Base-by-base conservation (phyloP, 1,140 invertebrate genomes). In the Drosophila bipectinata region DNA sequence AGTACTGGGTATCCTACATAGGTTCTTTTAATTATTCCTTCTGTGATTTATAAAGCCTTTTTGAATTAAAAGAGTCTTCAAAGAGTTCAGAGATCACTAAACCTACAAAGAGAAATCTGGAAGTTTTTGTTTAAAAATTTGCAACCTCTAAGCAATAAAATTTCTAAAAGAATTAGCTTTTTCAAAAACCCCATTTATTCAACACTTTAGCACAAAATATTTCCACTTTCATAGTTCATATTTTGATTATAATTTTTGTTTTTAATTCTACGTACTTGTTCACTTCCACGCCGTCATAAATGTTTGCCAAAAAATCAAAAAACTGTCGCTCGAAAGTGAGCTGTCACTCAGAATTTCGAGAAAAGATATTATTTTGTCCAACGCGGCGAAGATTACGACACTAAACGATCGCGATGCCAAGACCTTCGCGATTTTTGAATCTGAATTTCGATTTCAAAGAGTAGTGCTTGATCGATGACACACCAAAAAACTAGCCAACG, bases 341-440 rank as follows among this genome's bases (percentile, higher is more conserved):
- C 24, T 21, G 44, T 47, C 44, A 47, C 44, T 47, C 44, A 47
- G 9, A 10, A 47, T 21, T 15, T 4, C 18, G 15, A 45, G 18
- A 21, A 18, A 15, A 21, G 44, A 10, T 47, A 18, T 21, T 47
- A 47, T 10, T 24, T 18, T 21, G 15, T 47, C 15, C 18, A 15
- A 14, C 5, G 2, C 41, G 41, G 41, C 4, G 10, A n/a, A 9
- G 12, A 28, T 58, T 58, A 48, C 56, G 44, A 48, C 28, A 58
- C 55, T 28, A 45, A 32, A 45, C 41, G 55, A 58, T 58, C 55
- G 55, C 41, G 41, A 14, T 28, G 39, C 24, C 26, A 41, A 47
- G 56, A 58, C 44, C 44, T 34, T 58, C 44, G 47, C 44, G 28
- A 14, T 15, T 21, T 21, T 21, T 21, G 21, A 21, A 21, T 7